Percentiles rank a stretch among this genome's conserved stretches.
These are phyloP conservation scores for Orchestes rusci DNA, from an alignment of 2,888 invertebrate species.

Conservation along the genomic window DNA sequence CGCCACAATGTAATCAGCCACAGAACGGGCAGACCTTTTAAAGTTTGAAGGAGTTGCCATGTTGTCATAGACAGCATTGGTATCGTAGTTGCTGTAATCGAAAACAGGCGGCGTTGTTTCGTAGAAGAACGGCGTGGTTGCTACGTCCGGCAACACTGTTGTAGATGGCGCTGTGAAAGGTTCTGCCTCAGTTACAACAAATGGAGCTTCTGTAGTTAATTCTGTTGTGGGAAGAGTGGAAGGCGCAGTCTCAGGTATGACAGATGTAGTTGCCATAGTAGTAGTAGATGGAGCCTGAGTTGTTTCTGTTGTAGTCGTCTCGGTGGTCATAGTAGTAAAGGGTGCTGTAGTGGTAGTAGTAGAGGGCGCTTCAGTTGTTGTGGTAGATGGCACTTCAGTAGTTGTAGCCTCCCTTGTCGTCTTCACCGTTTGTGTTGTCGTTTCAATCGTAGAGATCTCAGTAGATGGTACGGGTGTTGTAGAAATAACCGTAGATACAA, in stretches of 20 bases:
- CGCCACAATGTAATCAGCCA: slow-evolving; percentile 41
- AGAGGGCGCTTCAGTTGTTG: no score
- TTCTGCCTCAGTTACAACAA: neutral
- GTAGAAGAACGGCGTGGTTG: slow-evolving; percentile 14
- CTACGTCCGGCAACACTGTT: slow-evolving; percentile 10
- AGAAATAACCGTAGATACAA: no score
- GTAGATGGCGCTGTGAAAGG: slow-evolving; percentile 10
- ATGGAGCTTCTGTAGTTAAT: slow-evolving; percentile 2
- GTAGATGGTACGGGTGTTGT: neutral
- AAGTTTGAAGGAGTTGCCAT: slow-evolving; percentile 6
- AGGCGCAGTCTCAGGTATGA: neutral
- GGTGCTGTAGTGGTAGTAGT: no score
- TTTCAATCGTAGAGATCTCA: neutral
- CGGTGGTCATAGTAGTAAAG: slow-evolving; percentile 7
- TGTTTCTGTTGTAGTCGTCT: slow-evolving; percentile 11
- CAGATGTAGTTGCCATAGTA: slow-evolving; percentile 4
- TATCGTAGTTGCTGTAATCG: slow-evolving; percentile 6
- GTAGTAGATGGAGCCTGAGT: slow-evolving; percentile 12
- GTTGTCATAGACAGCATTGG: neutral
- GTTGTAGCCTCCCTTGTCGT: neutral
- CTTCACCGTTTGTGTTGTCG: neutral
- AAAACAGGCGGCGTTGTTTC: slow-evolving; percentile 9
- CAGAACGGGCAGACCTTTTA: slow-evolving; percentile 29
- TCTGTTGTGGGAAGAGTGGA: slow-evolving; percentile 4
- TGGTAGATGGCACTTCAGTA: neutral